phyloP scores from a whole-genome alignment of 2,113 vertebrate species.

The Burhinus bistriatus region DNA sequence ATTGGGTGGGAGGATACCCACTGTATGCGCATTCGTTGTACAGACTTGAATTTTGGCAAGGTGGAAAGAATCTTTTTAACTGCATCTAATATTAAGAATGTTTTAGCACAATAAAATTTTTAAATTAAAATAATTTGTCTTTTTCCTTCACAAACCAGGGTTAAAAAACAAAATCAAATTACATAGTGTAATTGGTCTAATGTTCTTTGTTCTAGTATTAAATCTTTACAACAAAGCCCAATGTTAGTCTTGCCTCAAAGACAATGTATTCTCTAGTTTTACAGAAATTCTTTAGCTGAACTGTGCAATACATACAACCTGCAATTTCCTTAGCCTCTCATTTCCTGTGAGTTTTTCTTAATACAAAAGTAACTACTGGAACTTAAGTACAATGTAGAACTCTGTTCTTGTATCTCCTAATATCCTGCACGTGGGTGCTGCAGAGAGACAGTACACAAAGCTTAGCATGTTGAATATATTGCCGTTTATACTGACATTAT shows the following conservation, averaged over 20 bases:
- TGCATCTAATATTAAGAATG: rapidly evolving
- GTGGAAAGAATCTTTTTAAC: background rate
- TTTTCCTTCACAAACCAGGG: background rate
- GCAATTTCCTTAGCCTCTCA: background rate
- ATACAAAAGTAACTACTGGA: background rate
- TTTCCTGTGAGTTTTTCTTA: background rate
- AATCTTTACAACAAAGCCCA: background rate
- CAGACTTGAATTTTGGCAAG: background rate
- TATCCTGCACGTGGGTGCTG: rapidly evolving
- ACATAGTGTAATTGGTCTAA: background rate
- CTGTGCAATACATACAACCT: rapidly evolving
- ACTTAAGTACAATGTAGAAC: background rate
- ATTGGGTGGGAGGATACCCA: background rate
- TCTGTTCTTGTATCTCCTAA: background rate
- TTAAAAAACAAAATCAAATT: background rate
- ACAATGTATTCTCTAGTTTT: rapidly evolving
- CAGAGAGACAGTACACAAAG: background rate
- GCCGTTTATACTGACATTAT: background rate
- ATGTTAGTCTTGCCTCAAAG: background rate
- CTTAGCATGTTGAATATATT: background rate
- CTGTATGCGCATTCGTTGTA: rapidly evolving
- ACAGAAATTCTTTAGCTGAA: background rate
- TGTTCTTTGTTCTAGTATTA: background rate
- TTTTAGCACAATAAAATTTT: conserved; percentile 16
- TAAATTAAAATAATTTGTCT: background rate